Conservation (phyloP, 2,888 invertebrate species). For the Chrysolina haemoptera region DNA sequence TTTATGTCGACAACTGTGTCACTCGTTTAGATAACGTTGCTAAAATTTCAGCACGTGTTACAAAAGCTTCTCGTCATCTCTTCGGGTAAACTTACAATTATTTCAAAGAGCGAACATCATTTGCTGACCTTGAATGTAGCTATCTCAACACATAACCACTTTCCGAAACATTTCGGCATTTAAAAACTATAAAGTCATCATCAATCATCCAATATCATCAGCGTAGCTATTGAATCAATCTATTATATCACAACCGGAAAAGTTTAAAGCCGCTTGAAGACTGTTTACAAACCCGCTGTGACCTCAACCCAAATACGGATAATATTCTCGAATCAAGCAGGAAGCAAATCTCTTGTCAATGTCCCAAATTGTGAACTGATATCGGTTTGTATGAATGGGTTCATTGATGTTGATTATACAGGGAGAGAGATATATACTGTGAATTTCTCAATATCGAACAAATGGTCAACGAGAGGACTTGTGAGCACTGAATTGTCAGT, state of each 20-base stretch:
- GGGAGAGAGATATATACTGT: neutral
- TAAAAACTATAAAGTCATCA: neutral
- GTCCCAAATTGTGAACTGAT: slow-evolving; percentile 26
- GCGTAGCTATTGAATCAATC: neutral
- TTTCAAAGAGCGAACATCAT: too few species aligned
- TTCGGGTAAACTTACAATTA: too few species aligned
- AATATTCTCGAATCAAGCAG: slow-evolving; percentile 24
- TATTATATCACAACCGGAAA: neutral
- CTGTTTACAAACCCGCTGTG: slow-evolving; percentile 21
- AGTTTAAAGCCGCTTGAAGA: slow-evolving; percentile 2
- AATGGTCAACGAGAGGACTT: neutral
- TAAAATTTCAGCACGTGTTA: too few species aligned
- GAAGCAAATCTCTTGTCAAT: slow-evolving; percentile 29
- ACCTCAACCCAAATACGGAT: slow-evolving; percentile 38
- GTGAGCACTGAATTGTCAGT: neutral
- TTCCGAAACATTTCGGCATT: neutral
- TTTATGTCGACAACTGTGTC: too few species aligned
- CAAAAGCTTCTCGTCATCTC: too few species aligned
- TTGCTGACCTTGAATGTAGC: neutral
- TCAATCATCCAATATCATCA: neutral
- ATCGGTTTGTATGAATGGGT: slow-evolving; percentile 9
- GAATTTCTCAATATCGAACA: neutral
- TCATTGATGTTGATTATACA: neutral
- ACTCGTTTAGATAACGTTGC: too few species aligned
- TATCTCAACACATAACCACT: neutral